Conservation (phyloP, 2,797 vertebrate species). For the Pipistrellus nathusii region DNA sequence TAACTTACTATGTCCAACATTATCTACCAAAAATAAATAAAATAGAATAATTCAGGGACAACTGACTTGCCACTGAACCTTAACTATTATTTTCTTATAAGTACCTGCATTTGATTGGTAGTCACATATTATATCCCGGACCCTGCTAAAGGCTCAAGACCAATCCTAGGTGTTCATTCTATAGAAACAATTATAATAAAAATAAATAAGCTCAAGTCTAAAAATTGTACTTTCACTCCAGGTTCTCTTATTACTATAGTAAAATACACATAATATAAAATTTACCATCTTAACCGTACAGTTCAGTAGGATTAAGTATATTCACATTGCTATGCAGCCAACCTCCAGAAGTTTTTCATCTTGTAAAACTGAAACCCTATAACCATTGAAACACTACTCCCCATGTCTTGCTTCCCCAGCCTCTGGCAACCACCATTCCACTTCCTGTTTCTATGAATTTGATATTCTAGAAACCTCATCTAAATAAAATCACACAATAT, state of each 20-base stretch:
- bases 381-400: not conserved
- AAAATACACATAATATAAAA: conserved; percentile 25
- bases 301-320: not conserved
- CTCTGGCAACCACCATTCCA: not conserved
- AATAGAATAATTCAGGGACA: not conserved
- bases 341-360: not conserved
- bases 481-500: not conserved
- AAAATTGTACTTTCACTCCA: not conserved
- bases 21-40: conserved; percentile 44
- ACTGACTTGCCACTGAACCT: not conserved
- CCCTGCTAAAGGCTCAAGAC: not conserved
- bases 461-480: not conserved
- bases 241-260: not conserved
- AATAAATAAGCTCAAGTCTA: conserved; percentile 47
- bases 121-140: not conserved
- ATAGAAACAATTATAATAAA: conserved; percentile 20
- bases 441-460: not conserved
- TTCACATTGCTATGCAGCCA: not conserved
- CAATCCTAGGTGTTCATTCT: not conserved
- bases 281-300: not conserved
- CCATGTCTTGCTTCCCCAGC: not conserved
- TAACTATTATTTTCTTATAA: not conserved
- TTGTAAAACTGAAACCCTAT: not conserved
- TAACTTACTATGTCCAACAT: not conserved
- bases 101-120: not conserved